Evolutionary conservation across 2,113 vertebrate species (phyloP).

Genomic region (Nansenia antarctica): DNA sequence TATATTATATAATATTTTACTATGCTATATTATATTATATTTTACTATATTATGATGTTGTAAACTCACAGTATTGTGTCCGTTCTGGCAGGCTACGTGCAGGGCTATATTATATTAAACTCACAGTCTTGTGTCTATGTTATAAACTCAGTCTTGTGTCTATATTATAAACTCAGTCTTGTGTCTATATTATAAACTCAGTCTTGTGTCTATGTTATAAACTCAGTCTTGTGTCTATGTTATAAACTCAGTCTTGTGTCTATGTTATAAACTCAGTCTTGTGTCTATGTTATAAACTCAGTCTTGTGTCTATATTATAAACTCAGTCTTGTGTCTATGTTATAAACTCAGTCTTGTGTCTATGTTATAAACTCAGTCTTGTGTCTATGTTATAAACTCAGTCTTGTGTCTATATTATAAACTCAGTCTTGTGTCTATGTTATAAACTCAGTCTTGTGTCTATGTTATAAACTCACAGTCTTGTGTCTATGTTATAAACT

Average conservation of each 20-base stretch:
- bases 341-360: constrained; percentile 86
- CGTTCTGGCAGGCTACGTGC: too few relatives aligned
- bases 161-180: constrained; percentile 77
- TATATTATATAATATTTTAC: too few relatives aligned
- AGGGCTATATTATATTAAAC: too few relatives aligned
- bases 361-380: constrained; percentile 77
- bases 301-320: constrained; percentile 84
- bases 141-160: too few relatives aligned
- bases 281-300: constrained; percentile 74
- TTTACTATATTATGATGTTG: too few relatives aligned
- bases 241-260: constrained; percentile 86
- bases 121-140: background rate
- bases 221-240: constrained; percentile 87
- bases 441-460: too few relatives aligned
- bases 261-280: constrained; percentile 77
- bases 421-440: constrained; percentile 92
- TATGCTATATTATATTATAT: too few relatives aligned
- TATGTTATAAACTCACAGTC: constrained; percentile 74
- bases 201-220: constrained; percentile 84
- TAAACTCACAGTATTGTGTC: too few relatives aligned
- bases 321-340: constrained; percentile 87
- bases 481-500: constrained; percentile 79
- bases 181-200: constrained; percentile 74
- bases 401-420: constrained; percentile 84
- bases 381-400: constrained; percentile 74